Conservation (phyloP, 2,888 invertebrate genomes). For the Leptura quadrifasciata region DNA sequence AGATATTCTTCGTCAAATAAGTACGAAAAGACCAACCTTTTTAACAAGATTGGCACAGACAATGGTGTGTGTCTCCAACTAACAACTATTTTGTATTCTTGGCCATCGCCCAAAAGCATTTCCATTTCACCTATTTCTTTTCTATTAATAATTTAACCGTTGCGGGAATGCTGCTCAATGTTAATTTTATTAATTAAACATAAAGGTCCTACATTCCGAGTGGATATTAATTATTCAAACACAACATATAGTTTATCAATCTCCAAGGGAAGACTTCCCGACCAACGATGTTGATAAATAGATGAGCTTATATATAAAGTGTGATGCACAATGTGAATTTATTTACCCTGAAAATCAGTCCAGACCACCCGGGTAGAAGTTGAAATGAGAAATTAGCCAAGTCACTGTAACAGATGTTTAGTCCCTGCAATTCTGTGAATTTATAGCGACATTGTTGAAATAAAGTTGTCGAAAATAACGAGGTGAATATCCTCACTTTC, state of each 20-base stretch:
- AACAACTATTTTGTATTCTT: conserved; percentile 7
- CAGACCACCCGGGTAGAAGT: conserved; percentile 62
- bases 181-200: conserved; percentile 34
- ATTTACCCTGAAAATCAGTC: conserved; percentile 67
- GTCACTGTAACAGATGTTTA: conserved; percentile 68
- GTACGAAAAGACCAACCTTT: not conserved
- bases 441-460: conserved; percentile 53
- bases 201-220: conserved; percentile 14
- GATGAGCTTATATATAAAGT: conserved; percentile 45
- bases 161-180: not conserved
- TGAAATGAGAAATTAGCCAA: conserved; percentile 69
- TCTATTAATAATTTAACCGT: conserved; percentile 31
- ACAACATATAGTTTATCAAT: conserved; percentile 33
- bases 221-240: conserved; percentile 32
- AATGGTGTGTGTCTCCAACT: conserved; percentile 4
- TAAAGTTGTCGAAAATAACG: conserved; percentile 54
- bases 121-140: conserved; percentile 9
- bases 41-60: conserved; percentile 6
- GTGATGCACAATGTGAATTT: conserved; percentile 62
- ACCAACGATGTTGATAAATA: conserved; percentile 58
- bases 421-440: conserved; percentile 52
- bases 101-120: conserved; percentile 20
- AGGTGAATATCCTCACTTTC: conserved; percentile 34
- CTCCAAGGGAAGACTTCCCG: conserved; percentile 29
- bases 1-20: not conserved